Evolutionary conservation across 1,140 invertebrate genomes (phyloP), one percentile per base, ranked within the genome.

Genomic region (Chironomus tepperi): DNA sequence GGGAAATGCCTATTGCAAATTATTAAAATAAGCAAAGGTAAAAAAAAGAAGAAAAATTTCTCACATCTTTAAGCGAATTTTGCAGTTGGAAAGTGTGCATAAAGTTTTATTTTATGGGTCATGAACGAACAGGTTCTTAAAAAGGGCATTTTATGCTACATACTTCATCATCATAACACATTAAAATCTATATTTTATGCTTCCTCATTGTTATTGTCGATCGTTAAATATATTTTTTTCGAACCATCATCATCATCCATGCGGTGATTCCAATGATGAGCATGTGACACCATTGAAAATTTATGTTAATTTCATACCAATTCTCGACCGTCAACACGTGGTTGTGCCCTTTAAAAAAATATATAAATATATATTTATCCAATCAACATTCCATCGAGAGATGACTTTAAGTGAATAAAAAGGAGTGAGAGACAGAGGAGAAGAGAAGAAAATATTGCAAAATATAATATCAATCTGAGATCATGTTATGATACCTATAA

Each of bases 211-310:
- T 34, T 34, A 34, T 34, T 34, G 24, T 34, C 24, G 24, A 34
- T 34, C 24, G 24, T 34, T 34, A 34, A 34, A 34, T 34, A 34
- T 34, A 34, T 34, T n/a, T n/a, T n/a, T n/a, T n/a, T n/a, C n/a
- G n/a, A n/a, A n/a, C n/a, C n/a, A n/a, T n/a, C n/a, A n/a, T n/a
- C n/a, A n/a, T n/a, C n/a, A n/a, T 57, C 15, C 47, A 57, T n/a
- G 47, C 47, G 47, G n/a, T 57, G 12, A 57, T 57, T 57, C n/a
- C 47, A 34, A 15, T 57, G 47, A 57, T 57, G 47, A 57, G 47
- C 47, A 57, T 57, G 47, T 57, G 47, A 57, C 47, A 57, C 47
- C 47, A 57, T 57, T 57, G 47, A n/a, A n/a, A 57, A 57, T 57
- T 57, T 57, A 57, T 57, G 47, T n/a, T 12, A 57, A 57, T 57